Conservation (phyloP, 1,140 invertebrate species). For the Macrocentrus cingulum region DNA sequence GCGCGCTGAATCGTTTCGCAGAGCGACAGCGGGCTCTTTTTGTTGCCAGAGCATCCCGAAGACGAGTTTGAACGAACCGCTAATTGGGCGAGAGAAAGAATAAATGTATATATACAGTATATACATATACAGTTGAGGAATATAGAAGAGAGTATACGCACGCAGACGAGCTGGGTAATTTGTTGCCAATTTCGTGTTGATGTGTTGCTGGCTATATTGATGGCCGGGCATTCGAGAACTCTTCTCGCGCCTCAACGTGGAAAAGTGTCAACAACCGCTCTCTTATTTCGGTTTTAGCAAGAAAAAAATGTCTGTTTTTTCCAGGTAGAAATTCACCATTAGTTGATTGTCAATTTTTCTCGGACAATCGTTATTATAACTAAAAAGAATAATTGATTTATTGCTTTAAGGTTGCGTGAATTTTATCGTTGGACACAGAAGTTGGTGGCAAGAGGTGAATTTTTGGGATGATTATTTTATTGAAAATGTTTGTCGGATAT, state of each 20-base stretch:
- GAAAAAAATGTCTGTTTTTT: no score
- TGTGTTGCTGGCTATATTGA: constrained; percentile 21
- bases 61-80: constrained; percentile 30
- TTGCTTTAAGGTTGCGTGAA: background rate
- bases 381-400: background rate
- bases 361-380: background rate
- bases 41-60: constrained; percentile 1
- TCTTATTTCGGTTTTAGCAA: no score
- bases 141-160: constrained; percentile 7
- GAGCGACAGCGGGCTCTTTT: constrained; percentile 12
- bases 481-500: no score
- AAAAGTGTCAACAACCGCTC: constrained; percentile 7
- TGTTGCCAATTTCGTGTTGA: constrained; percentile 30
- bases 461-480: no score
- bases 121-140: no score
- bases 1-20: background rate
- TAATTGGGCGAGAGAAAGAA: constrained; percentile 30
- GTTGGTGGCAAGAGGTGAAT: background rate
- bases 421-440: background rate
- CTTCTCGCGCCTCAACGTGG: constrained; percentile 24
- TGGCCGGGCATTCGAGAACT: constrained; percentile 21
- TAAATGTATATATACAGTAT: constrained; percentile 13
- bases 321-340: no score
- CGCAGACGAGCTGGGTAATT: constrained; percentile 27
- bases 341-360: no score